Evolutionary conservation across 2,113 vertebrate genomes (phyloP).

Genomic region (Mirza zaza): DNA sequence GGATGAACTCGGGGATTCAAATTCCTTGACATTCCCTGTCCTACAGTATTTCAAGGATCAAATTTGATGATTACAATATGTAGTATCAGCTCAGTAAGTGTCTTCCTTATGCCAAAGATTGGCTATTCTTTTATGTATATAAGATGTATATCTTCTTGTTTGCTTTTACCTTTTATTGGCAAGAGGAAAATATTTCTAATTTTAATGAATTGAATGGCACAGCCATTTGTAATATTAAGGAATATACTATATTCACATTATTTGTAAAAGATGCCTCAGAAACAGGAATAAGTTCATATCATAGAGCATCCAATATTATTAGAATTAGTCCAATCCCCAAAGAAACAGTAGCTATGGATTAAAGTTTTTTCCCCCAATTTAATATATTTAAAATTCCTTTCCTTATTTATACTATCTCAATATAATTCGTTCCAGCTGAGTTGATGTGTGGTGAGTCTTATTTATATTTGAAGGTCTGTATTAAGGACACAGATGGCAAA

Average conservation of each 20-base stretch:
- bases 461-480: conserved; percentile 34
- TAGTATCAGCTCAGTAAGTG: neutral
- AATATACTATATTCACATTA: neutral
- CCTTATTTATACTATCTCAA: neutral
- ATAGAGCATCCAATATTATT: neutral
- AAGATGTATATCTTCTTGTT: neutral
- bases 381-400: neutral
- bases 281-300: neutral
- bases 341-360: neutral
- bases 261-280: neutral
- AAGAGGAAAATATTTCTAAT: neutral
- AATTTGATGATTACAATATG: neutral
- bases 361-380: neutral
- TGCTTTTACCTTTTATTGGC: neutral
- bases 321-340: neutral
- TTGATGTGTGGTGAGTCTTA: neutral
- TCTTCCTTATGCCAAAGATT: neutral
- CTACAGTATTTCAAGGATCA: neutral
- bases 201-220: neutral
- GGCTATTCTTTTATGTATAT: neutral
- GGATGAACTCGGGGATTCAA: neutral
- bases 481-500: conserved; percentile 8
- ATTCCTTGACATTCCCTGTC: neutral
- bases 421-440: neutral
- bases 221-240: neutral